Evolutionary conservation across 2,113 vertebrate species (phyloP).

Genomic region (Phrynosoma blainvillii): DNA sequence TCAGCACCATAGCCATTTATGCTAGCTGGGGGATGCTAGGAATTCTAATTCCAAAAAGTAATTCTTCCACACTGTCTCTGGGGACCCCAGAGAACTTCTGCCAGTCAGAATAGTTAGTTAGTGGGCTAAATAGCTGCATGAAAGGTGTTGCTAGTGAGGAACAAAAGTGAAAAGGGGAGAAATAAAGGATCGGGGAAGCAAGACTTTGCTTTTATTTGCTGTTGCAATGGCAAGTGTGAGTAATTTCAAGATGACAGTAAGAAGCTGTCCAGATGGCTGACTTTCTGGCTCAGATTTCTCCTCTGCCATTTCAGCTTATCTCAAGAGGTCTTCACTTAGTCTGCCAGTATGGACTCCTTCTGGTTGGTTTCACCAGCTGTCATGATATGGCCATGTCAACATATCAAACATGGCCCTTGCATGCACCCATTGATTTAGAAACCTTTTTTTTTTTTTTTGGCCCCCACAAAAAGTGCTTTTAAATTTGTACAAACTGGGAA

Average conservation of each 20-base stretch:
- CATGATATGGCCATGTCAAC: neutral
- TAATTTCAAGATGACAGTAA: neutral
- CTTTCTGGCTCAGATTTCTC: neutral
- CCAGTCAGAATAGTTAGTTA: neutral
- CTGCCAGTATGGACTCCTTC: neutral
- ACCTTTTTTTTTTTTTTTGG: neutral
- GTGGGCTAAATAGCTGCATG: neutral
- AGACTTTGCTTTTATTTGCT: neutral
- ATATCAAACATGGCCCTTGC: neutral
- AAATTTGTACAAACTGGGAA: neutral
- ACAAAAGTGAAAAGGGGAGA: neutral
- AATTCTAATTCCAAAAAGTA: no score
- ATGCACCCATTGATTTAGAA: neutral
- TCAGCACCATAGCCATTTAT: neutral
- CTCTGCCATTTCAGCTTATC: neutral
- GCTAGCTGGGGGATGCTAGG: neutral
- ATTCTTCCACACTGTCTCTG: no score
- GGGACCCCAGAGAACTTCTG: no score
- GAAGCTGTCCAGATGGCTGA: conserved; percentile 1
- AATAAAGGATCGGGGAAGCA: neutral
- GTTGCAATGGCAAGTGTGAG: neutral
- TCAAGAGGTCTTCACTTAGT: neutral
- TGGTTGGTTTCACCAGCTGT: neutral
- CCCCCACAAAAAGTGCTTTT: neutral
- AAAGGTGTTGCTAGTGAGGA: neutral